phyloP scores from a whole-genome alignment of 2,888 invertebrate species.

The Anarsia innoxiella region DNA sequence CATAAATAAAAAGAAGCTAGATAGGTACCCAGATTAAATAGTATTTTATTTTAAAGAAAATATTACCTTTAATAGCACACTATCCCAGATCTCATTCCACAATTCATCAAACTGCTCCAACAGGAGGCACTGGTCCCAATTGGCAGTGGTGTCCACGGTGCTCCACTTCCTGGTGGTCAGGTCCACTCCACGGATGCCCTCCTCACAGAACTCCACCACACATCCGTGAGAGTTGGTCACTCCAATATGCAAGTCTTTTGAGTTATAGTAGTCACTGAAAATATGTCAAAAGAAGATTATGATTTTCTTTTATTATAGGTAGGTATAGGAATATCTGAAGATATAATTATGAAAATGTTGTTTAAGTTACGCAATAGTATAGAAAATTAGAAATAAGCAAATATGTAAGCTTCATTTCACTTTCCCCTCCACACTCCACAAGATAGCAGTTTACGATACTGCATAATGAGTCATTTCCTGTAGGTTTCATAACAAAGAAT shows the following conservation, averaged over 20 bases:
- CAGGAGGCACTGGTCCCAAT: constrained; percentile 81
- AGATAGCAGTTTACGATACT: constrained; percentile 3
- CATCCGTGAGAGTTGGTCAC: constrained; percentile 87
- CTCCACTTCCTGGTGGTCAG: constrained; percentile 79
- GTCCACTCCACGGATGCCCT: constrained; percentile 78
- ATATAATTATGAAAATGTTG: no score
- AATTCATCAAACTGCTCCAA: constrained; percentile 81
- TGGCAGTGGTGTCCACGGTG: constrained; percentile 68
- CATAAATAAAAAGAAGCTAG: background rate
- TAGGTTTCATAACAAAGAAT: background rate
- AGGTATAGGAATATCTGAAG: no score
- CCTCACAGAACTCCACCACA: constrained; percentile 89
- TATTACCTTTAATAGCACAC: constrained; percentile 76
- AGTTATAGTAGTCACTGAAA: constrained; percentile 86
- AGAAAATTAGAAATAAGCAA: background rate
- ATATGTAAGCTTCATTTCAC: background rate
- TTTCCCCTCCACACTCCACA: constrained; percentile 2
- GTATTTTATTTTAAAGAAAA: no score
- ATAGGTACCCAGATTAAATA: background rate
- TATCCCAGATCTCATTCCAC: constrained; percentile 87
- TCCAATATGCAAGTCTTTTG: constrained; percentile 92
- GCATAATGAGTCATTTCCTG: constrained; percentile 9
- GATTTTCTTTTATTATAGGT: background rate
- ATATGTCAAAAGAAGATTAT: constrained; percentile 11
- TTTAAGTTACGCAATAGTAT: no score